A percentile compares a stretch with the other conserved stretches of the same genome.
phyloP scores from a whole-genome alignment of 1,140 invertebrate genomes.

The Zophobas morio region DNA sequence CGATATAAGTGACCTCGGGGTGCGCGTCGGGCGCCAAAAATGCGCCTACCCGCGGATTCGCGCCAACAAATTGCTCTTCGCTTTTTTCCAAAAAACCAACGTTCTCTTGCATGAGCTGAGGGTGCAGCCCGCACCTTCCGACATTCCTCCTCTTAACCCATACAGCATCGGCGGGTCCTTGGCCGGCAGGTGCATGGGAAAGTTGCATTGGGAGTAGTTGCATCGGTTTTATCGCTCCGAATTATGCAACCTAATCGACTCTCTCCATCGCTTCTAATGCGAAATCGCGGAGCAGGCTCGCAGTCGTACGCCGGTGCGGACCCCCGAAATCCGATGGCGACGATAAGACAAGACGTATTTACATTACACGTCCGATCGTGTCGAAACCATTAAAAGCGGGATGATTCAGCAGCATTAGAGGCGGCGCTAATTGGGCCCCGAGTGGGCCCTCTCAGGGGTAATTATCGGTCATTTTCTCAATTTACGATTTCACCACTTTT shows the following conservation, averaged over 20 bases:
- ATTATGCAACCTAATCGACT: conserved; percentile 37
- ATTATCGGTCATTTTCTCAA: conserved; percentile 56
- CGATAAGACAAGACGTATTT: conserved; percentile 26
- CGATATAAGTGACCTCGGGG: too few relatives aligned
- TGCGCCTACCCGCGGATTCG: too few relatives aligned
- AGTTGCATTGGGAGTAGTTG: conserved; percentile 38
- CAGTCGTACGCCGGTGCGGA: background rate
- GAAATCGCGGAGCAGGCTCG: background rate
- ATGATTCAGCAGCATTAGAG: conserved; percentile 56
- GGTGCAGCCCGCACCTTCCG: conserved; percentile 21
- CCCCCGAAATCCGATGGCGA: background rate
- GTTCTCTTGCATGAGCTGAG: conserved; percentile 13
- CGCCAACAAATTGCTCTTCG: background rate
- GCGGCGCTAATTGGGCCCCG: conserved; percentile 47
- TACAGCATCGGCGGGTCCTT: conserved; percentile 23
- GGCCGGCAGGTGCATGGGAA: conserved; percentile 38
- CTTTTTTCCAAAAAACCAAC: background rate
- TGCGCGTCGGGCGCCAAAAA: too few relatives aligned
- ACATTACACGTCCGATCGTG: conserved; percentile 18
- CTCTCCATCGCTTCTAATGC: conserved; percentile 12
- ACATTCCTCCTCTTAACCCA: background rate
- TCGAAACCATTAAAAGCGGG: conserved; percentile 32
- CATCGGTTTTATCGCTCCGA: conserved; percentile 20
- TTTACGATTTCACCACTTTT: conserved; percentile 53
- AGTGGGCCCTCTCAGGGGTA: conserved; percentile 53